These are phyloP conservation scores for Anthopleura xanthogrammica DNA, from an alignment of 92 coral and sea anemone genomes.

Conservation along the genomic window DNA sequence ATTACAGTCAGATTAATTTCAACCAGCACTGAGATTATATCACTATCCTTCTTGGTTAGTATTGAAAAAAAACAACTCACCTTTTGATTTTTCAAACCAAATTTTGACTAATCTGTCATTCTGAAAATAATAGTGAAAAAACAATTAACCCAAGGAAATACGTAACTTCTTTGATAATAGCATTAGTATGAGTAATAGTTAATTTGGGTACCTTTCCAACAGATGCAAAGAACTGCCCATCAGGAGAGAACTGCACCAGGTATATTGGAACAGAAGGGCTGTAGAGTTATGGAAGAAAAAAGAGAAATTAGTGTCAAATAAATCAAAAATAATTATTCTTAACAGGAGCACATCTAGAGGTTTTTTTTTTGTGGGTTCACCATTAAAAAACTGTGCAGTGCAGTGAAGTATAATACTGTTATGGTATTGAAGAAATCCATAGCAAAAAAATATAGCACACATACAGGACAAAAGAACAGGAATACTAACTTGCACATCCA, in stretches of 20 bases:
- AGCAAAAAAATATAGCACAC: not conserved
- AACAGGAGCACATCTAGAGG: too few relatives aligned
- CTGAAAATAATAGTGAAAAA: slow-evolving; percentile 24
- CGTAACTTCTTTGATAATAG: too few relatives aligned
- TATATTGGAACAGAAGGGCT: slow-evolving; percentile 88
- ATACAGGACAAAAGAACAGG: not conserved
- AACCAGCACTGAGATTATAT: too few relatives aligned
- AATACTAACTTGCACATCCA: slow-evolving; percentile 82
- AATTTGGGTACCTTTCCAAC: slow-evolving; percentile 76
- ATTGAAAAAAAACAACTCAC: slow-evolving; percentile 28
- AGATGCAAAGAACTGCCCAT: slow-evolving; percentile 90
- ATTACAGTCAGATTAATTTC: too few relatives aligned
- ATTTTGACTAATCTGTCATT: slow-evolving; percentile 90
- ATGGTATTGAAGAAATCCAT: too few relatives aligned
- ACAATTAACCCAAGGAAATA: too few relatives aligned
- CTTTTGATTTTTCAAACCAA: slow-evolving; percentile 87
- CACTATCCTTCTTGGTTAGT: not conserved
- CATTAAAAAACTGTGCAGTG: too few relatives aligned
- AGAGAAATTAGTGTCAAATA: too few relatives aligned
- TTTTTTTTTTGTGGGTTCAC: too few relatives aligned
- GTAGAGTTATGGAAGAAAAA: not conserved
- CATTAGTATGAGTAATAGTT: too few relatives aligned
- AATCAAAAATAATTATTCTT: too few relatives aligned
- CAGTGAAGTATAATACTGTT: too few relatives aligned
- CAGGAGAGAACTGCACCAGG: slow-evolving; percentile 83